Base-by-base conservation (phyloP, 2,113 vertebrate genomes). In the Aleadryas rufinucha region DNA sequence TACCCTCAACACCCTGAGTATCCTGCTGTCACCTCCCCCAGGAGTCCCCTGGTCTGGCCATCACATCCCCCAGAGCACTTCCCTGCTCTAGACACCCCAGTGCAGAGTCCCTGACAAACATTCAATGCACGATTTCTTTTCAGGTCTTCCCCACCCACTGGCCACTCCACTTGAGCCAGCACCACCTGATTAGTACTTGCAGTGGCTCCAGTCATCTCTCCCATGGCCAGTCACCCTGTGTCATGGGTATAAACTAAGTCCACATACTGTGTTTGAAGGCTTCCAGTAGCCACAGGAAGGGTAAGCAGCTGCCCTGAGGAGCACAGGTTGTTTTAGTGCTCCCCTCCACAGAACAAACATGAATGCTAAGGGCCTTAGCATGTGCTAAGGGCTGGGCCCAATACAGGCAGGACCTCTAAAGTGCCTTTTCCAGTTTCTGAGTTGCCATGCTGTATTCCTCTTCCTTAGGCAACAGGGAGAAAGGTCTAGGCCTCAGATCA, bases 21-120 rank as follows among this genome's bases (percentile, higher is more conserved):
- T 57, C 50, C 64, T n/a, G 35, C 42, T 61, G 1, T 20, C 0
- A 1, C 19, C 33, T 42, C 10, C 11, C 7, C 6, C 2, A 3
- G 23, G 9, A 87, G 45, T 18, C 31, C 45, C n/a, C 37, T 26
- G 7, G 9, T 31, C 16, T 31, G 57, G 24, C 33, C 1, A 1
- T n/a, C 31, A 47, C 3, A 1, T 17, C 10, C 16, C 19, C 19
- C 30, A 21, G 18, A 52, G 24, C 21, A 5, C 5, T 42, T 78
- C 26, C 18, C 41, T 63, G 37, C 59, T 83, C 41, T 35, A 47
- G 54, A 33, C 31, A 64, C 22, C 7, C 11, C 53, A 33, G 20
- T 8, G 1, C 18, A 81, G 45, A 75, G 35, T 17, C 13, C 30
- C 20, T 66, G 30, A 3, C 50, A 71, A 68, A 41, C 19, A 39